Evolutionary conservation across 2,113 vertebrate species (phyloP), one percentile per base, ranked within the genome.

Genomic region (Anhinga rufa): DNA sequence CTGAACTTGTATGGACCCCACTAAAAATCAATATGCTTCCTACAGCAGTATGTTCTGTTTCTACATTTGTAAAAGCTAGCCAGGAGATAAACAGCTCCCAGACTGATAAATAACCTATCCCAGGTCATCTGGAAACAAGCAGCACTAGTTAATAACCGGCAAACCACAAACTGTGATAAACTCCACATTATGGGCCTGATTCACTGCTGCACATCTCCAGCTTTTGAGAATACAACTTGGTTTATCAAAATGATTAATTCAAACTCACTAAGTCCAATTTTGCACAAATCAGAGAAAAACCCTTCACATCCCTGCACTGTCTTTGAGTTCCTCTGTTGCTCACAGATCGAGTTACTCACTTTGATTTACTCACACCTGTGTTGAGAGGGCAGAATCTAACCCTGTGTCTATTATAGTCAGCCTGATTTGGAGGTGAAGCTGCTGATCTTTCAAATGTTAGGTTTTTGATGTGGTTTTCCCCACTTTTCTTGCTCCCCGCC

Each of bases 11-110:
- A 87, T 6, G n/a, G 84, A 97, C 84, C 91, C 84, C 84, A 85
- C 89, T 90, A 94, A 96, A 97, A 97, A 95, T 95, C 94, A 95
- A 82, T 83, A 83, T 4, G 7, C 80, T 93, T 82, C 66, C 75
- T 90, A 89, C 75, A 95, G 60, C 44, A 86, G 61, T 51, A 72
- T 79, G 76, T 49, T 64, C 92, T 86, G 61, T 62, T 77, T 78
- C 84, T 80, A 69, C 55, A 70, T 95, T 93, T 88, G 54, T 92
- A 86, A 91, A 85, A 96, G 82, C 74, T 75, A 85, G 58, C 17
- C 71, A 77, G 55, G 71, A 95, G 92, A 95, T 90, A 93, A 91
- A 95, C 58, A 83, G 87, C 81, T 87, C 58, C 64, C 29, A 82
- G 82, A 51, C 57, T 82, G 84, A 95, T 65, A 89, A 96, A 94